Percentiles rank a stretch among this genome's conserved stretches.
These are phyloP conservation scores for Pan paniscus DNA, from an alignment of 2,113 vertebrate genomes.

Conservation along the genomic window DNA sequence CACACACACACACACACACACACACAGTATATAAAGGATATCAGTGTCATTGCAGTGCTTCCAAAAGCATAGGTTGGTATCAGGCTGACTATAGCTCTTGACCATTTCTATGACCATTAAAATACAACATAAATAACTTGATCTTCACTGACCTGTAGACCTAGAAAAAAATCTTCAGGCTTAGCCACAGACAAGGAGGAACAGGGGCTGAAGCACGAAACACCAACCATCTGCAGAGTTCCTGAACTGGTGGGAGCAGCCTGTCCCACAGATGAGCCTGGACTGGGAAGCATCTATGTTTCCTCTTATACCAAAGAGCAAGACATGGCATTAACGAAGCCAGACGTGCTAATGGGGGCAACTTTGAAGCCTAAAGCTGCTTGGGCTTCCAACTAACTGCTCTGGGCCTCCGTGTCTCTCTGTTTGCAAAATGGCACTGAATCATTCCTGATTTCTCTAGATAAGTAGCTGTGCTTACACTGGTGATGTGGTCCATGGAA, in stretches of 20 bases:
- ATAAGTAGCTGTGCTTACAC: neutral
- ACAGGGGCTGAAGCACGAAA: neutral
- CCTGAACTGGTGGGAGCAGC: neutral
- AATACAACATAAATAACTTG: neutral
- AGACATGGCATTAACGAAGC: neutral
- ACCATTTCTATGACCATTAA: neutral
- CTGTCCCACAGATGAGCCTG: neutral
- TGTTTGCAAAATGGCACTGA: neutral
- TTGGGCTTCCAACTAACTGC: neutral
- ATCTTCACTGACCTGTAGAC: neutral
- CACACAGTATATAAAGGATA: no score
- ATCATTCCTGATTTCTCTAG: neutral
- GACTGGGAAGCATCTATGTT: fast-evolving
- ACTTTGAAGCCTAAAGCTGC: neutral
- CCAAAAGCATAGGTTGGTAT: fast-evolving
- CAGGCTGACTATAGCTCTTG: neutral
- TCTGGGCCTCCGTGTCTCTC: neutral
- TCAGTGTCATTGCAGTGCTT: no score
- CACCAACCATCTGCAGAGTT: neutral
- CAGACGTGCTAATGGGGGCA: neutral
- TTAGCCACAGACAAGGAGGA: neutral
- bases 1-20: neutral
- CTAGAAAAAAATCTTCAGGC: neutral
- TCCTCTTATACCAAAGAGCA: neutral
- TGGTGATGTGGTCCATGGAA: neutral